phyloP scores from a whole-genome alignment of 35 echinoderm and acorn worm genomes.

The Anneissia japonica region DNA sequence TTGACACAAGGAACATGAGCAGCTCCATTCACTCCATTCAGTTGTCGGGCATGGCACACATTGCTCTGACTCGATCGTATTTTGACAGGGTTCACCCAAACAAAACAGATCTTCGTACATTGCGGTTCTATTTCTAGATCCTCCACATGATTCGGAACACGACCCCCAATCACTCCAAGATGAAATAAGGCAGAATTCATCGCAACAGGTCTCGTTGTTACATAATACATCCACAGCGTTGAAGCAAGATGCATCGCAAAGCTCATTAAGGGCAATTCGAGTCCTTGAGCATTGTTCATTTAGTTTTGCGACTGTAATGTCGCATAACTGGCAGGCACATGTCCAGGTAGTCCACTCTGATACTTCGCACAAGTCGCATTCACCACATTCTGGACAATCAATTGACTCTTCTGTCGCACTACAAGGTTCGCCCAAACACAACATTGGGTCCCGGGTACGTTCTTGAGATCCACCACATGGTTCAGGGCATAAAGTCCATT shows the following conservation, averaged over 20 bases:
- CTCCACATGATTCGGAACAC: not conserved
- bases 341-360: not conserved
- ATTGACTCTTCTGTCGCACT: not conserved
- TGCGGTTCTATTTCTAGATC: not conserved
- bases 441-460: not conserved
- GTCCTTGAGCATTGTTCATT: not conserved
- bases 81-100: not conserved
- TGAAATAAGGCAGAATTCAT: not conserved
- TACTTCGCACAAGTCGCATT: not conserved
- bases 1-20: not conserved
- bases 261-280: not conserved
- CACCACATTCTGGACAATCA: not conserved
- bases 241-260: not conserved
- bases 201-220: not conserved
- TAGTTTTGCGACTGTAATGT: not conserved
- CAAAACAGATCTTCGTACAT: not conserved
- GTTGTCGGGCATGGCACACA: not conserved
- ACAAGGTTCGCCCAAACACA: not conserved
- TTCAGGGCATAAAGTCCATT: not conserved
- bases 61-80: not conserved
- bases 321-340: not conserved
- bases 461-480: not conserved
- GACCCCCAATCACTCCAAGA: not conserved
- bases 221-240: not conserved
- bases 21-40: not conserved